Conservation (phyloP, 2,888 invertebrate genomes). For the Lochmaea crataegi region DNA sequence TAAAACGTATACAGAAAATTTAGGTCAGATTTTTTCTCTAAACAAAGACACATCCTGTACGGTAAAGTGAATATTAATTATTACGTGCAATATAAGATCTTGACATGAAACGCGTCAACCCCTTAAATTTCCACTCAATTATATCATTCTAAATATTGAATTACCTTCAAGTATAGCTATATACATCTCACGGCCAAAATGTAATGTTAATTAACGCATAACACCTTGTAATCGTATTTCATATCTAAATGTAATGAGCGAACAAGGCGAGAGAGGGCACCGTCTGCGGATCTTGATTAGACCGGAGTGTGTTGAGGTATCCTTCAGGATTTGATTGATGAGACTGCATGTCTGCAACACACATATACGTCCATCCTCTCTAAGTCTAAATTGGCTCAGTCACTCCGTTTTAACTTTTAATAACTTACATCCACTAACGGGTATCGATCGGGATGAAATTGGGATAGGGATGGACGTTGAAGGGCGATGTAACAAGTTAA, state of each 20-base stretch:
- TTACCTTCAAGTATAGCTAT: slow-evolving; percentile 19
- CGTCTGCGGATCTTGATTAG: slow-evolving; percentile 50
- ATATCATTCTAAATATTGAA: background rate
- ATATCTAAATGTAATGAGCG: slow-evolving; percentile 43
- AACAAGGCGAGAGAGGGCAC: slow-evolving; percentile 25
- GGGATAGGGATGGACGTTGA: too few species aligned
- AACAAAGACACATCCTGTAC: too few species aligned
- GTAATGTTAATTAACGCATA: slow-evolving; percentile 40
- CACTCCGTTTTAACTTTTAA: slow-evolving; percentile 60
- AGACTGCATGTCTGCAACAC: slow-evolving; percentile 57
- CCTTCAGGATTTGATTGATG: slow-evolving; percentile 59
- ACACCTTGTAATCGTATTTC: slow-evolving; percentile 39
- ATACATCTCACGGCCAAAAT: slow-evolving; percentile 27
- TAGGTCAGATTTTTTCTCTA: slow-evolving; percentile 39
- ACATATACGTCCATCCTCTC: slow-evolving; percentile 54
- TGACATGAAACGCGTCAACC: background rate
- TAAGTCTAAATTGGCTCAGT: slow-evolving; percentile 55
- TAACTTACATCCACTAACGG: slow-evolving; percentile 52
- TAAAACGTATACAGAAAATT: slow-evolving; percentile 57
- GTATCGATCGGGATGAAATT: slow-evolving; percentile 18
- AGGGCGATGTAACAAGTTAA: too few species aligned
- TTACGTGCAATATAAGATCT: too few species aligned
- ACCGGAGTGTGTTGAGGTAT: slow-evolving; percentile 53
- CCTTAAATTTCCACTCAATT: background rate
- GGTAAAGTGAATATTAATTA: too few species aligned